Evolutionary conservation across 2,888 invertebrate genomes (phyloP).

Genomic region (Ennomos erosarius): DNA sequence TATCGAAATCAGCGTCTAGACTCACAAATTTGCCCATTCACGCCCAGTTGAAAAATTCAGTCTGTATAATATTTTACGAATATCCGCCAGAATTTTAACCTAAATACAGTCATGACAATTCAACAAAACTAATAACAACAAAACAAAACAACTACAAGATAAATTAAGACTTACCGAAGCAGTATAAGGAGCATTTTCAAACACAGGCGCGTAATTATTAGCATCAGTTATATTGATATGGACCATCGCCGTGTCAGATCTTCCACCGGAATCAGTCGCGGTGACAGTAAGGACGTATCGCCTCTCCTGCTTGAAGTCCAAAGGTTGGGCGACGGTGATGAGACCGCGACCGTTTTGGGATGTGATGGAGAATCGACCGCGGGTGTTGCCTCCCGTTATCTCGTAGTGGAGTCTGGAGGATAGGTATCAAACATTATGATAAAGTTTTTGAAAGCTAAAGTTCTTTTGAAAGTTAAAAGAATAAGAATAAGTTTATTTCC

Average conservation of each 20-base stretch:
- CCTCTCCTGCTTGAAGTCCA: constrained; percentile 97
- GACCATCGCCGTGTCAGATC: constrained; percentile 94
- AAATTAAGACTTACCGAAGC: constrained; percentile 86
- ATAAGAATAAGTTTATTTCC: too few species aligned
- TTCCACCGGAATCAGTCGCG: constrained; percentile 95
- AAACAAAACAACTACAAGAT: too few species aligned
- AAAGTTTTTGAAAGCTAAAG: too few species aligned
- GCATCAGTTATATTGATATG: constrained; percentile 97
- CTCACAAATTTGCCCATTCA: too few species aligned
- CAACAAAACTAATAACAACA: too few species aligned
- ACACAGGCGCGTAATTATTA: constrained; percentile 96
- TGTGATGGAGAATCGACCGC: constrained; percentile 95
- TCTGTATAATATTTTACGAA: too few species aligned
- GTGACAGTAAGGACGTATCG: constrained; percentile 94
- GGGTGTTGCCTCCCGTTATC: constrained; percentile 92
- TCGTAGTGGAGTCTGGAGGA: constrained; percentile 90
- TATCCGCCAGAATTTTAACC: too few species aligned
- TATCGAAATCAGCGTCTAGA: too few species aligned
- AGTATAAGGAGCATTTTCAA: constrained; percentile 96
- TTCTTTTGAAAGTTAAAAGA: too few species aligned
- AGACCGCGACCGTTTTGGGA: constrained; percentile 95
- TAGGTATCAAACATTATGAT: neutral
- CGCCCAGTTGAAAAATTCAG: too few species aligned
- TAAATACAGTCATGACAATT: too few species aligned
- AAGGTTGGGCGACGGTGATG: constrained; percentile 94